Base-by-base conservation (phyloP, 2,113 vertebrate species). In the Epinephelus moara region DNA sequence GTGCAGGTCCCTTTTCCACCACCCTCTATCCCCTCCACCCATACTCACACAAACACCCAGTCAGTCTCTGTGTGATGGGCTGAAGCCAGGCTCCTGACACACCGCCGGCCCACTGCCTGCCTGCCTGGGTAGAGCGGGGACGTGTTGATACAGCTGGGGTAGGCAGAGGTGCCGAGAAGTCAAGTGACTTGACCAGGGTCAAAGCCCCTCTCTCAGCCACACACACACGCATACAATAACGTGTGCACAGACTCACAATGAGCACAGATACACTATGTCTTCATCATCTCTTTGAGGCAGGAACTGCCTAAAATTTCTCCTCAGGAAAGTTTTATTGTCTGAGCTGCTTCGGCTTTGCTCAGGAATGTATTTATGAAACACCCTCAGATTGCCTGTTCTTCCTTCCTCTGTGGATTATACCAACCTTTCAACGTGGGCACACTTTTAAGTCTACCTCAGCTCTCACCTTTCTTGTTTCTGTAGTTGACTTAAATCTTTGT, bases 101-200 rank as follows among this genome's bases (percentile, higher is more conserved):
- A 70, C 78, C 3, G 76, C 80, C 85, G 84, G 90, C 91, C 90
- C 88, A 81, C 87, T 78, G 77, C 85, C 63, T 79, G 78, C 81
- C 53, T 81, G 81, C 71, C 52, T 15, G 85, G 81, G 70, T 49
- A 90, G 57, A 90, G 68, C 60, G 6, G 80, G 82, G 89, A 78
- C 69, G 80, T 95, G 93, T 95, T 95, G 94, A 93, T 94, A 92
- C 95, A 95, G 95, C 95, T 95, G 95, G 93, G 85, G 71, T 40
- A 85, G 87, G 87, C 88, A 71, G 87, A 93, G 85, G 93, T 91
- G 92, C 81, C 57, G 88, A 94, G 93, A 94, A 93, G 93, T 95
- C 93, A 94, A 95, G 92, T 94, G 93, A 92, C 92, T 93, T 93
- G 92, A 94, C 91, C 86, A 61, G 77, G 91, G 93, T 94, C 94